Conservation (phyloP, 30 jellyfish, hydroid and myxozoan genomes). For the Chrysaora quinquecirrha region DNA sequence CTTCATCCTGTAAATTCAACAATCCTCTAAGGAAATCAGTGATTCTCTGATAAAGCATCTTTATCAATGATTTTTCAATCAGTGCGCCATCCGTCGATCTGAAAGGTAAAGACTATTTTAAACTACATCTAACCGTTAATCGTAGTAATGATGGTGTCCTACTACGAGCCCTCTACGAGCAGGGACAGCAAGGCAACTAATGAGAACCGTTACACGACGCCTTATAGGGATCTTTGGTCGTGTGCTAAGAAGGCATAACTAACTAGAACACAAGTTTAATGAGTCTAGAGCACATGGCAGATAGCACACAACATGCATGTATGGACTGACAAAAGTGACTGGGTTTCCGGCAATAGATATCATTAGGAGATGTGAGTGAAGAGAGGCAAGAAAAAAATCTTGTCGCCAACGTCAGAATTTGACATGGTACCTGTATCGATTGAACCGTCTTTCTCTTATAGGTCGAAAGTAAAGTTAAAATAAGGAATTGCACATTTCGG, state of each 20-base stretch:
- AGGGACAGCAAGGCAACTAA: background rate
- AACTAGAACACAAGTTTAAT: no score
- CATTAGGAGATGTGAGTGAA: no score
- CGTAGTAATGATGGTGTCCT: background rate
- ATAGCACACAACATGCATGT: no score
- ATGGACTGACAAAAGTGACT: no score
- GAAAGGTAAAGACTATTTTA: background rate
- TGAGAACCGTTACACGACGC: background rate
- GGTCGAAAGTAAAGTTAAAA: no score
- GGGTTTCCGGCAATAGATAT: no score
- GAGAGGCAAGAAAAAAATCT: no score
- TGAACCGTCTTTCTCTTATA: no score
- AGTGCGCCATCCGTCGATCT: conserved; percentile 48
- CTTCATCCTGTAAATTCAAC: conserved; percentile 38
- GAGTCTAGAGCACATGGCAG: no score
- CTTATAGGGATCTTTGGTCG: background rate
- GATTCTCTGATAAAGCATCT: conserved; percentile 53
- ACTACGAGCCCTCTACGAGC: background rate
- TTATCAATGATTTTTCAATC: conserved; percentile 58
- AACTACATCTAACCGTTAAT: background rate
- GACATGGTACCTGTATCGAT: no score
- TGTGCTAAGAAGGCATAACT: background rate
- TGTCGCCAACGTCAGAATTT: no score
- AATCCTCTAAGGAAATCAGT: conserved; percentile 49
- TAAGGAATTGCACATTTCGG: no score